Evolutionary conservation across 1,140 invertebrate species (phyloP).

Genomic region (Orius insidiosus): DNA sequence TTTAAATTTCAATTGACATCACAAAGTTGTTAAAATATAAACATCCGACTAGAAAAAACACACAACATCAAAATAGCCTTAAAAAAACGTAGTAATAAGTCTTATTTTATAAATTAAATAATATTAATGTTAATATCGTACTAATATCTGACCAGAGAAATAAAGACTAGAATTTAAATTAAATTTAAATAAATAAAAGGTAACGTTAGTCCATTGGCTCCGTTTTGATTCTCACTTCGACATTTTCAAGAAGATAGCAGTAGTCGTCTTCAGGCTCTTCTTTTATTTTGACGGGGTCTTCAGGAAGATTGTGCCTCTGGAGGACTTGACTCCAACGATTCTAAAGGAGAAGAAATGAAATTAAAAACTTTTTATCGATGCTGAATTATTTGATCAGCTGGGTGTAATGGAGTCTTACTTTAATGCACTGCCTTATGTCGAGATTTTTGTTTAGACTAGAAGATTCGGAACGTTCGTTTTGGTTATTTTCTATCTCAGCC

Average conservation of each 20-base stretch:
- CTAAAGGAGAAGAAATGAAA: constrained; percentile 16
- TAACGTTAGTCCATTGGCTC: constrained; percentile 19
- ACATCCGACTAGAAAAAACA: no score
- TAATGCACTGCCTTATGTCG: constrained; percentile 4
- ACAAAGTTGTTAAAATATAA: no score
- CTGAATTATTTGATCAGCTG: not conserved
- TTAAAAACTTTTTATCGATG: no score
- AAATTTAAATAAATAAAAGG: no score
- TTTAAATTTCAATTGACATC: no score
- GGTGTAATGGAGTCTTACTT: not conserved
- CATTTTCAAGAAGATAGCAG: constrained; percentile 20
- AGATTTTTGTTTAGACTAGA: not conserved
- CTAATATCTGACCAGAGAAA: no score
- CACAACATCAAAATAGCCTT: no score
- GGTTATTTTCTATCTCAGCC: not conserved
- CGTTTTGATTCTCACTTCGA: constrained; percentile 24
- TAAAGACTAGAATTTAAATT: no score
- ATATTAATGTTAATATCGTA: no score
- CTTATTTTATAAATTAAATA: no score
- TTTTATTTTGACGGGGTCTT: constrained; percentile 15
- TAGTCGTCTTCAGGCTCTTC: constrained; percentile 12
- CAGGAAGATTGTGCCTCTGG: not conserved
- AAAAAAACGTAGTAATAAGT: no score
- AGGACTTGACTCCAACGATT: constrained; percentile 18
- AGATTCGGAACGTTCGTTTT: not conserved